These are phyloP conservation scores for Actinia equina DNA, from an alignment of 64 coral and sea anemone species.

Conservation along the genomic window DNA sequence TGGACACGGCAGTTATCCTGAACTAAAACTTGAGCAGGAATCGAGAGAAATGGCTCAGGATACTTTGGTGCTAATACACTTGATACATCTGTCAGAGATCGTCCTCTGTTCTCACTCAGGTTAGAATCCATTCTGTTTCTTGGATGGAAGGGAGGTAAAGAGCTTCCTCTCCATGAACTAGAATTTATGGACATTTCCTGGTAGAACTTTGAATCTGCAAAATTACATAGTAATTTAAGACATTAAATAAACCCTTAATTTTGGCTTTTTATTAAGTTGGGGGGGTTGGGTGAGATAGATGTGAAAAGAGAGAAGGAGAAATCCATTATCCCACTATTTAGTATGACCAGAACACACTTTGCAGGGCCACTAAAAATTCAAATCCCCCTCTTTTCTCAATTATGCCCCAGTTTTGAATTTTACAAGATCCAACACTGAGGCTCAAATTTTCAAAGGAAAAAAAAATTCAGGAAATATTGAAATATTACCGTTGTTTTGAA, in stretches of 20 bases:
- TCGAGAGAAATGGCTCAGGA: conserved; percentile 48
- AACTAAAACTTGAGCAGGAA: conserved; percentile 48
- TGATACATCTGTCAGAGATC: not conserved
- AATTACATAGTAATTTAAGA: not conserved
- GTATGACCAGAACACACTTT: too few species aligned
- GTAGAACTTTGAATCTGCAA: not conserved
- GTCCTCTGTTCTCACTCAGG: not conserved
- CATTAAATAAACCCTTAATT: too few species aligned
- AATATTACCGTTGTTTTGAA: not conserved
- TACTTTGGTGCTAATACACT: not conserved
- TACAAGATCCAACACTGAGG: too few species aligned
- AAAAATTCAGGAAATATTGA: too few species aligned
- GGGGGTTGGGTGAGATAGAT: too few species aligned
- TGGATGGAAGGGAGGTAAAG: not conserved
- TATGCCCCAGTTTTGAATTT: too few species aligned
- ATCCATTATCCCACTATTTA: too few species aligned
- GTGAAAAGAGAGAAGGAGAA: too few species aligned
- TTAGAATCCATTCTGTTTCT: not conserved
- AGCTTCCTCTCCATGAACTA: not conserved
- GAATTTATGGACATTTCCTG: not conserved
- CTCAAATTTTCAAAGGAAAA: too few species aligned
- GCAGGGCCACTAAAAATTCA: too few species aligned
- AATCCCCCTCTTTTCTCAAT: too few species aligned
- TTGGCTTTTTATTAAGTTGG: too few species aligned
- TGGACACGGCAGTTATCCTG: conserved; percentile 46